Evolutionary conservation across 1,140 invertebrate species (phyloP), one percentile per base, ranked within the genome.

Genomic region (Batillaria attramentaria): DNA sequence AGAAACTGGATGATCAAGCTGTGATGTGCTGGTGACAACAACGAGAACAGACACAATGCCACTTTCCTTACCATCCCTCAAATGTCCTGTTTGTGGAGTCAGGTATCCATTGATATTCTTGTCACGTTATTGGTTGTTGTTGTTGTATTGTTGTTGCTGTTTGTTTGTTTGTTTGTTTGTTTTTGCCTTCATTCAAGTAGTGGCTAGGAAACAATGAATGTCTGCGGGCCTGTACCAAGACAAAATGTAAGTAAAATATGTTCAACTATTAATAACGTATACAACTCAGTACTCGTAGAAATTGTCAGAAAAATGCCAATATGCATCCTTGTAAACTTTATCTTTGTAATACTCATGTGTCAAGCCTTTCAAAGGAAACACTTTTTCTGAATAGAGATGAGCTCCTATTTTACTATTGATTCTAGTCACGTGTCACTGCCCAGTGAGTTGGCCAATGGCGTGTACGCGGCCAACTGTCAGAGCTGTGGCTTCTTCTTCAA

Each of bases 401-500:
- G 6, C n/a, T 5, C 28, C n/a, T 8, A n/a, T 28, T 18, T 62
- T 72, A 8, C 33, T 1, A 42, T 46, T n/a, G 5, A n/a, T 43
- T 33, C 6, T 50, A 75, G 72, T 2, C 54, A 75, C n/a, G 54
- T 39, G 39, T 57, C 72, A 41, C 31, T 62, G 0, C 3, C 10
- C 20, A 24, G 54, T 2, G 54, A 57, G 16, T n/a, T 75, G 39
- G 54, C 37, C 31, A 57, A 75, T n/a, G 72, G 57, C 18, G 72
- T 62, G 54, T 87, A 83, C 77, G 84, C 84, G n/a, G 78, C 81
- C 6, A 86, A 78, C 37, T 88, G 87, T 83, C 68, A 81, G 42
- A 80, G 75, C 57, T 86, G 85, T 75, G 85, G 85, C 24, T 82
- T 84, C 70, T 84, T 84, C 80, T 84, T 86, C 81, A 86, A 86